Percentiles rank a stretch among this genome's conserved stretches.
Evolutionary conservation across 1,140 invertebrate species (phyloP).

Genomic region (Ceratina calcarata): DNA sequence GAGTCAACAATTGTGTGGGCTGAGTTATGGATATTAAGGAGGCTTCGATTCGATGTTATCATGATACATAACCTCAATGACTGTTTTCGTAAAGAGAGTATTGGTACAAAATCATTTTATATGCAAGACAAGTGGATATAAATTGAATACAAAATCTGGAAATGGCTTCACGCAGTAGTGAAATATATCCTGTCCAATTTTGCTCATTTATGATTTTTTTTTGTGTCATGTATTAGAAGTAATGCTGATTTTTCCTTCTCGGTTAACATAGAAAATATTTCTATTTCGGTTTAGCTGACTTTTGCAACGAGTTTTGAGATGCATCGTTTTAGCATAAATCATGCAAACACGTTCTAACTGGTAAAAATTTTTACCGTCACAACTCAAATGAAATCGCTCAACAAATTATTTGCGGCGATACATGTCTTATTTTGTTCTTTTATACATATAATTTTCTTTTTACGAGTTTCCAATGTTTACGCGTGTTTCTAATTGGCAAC

Average conservation of each 20-base stretch:
- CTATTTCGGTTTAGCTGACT: not conserved
- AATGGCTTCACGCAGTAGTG: not conserved
- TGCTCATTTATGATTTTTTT: too few species aligned
- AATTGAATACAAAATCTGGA: slow-evolving; percentile 14
- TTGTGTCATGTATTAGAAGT: too few species aligned
- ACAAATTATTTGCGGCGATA: not conserved
- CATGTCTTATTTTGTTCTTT: not conserved
- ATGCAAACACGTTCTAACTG: not conserved
- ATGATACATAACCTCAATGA: slow-evolving; percentile 1
- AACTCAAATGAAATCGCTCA: not conserved
- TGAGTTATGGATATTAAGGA: not conserved
- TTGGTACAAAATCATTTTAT: slow-evolving; percentile 25
- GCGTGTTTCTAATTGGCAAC: not conserved
- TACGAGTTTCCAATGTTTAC: not conserved
- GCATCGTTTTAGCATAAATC: not conserved
- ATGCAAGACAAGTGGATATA: slow-evolving; percentile 15
- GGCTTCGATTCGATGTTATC: not conserved
- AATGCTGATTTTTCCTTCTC: too few species aligned
- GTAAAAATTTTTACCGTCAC: not conserved
- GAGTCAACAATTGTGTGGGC: too few species aligned
- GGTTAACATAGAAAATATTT: too few species aligned
- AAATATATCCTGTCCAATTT: slow-evolving; percentile 10
- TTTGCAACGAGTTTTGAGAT: not conserved
- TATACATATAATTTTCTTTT: not conserved
- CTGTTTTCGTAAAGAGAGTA: slow-evolving; percentile 27